phyloP scores from a whole-genome alignment of 2,888 invertebrate species.

The Drosophila lacicola region DNA sequence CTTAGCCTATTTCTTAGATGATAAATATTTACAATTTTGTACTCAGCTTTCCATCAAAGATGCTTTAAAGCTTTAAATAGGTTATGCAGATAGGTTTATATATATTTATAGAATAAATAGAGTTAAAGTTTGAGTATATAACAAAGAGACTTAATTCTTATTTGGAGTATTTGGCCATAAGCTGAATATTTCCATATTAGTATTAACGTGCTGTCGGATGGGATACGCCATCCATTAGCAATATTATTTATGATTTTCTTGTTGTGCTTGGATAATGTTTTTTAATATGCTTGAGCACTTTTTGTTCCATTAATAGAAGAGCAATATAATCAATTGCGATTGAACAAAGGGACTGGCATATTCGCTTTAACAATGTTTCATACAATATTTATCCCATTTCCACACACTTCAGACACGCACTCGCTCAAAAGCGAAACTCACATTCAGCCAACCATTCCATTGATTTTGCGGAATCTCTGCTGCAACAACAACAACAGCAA shows the following conservation, averaged over 20 bases:
- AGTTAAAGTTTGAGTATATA: too few species aligned
- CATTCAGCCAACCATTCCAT: conserved; percentile 41
- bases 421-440: conserved; percentile 8
- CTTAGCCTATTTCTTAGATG: too few species aligned
- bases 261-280: background rate
- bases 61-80: too few species aligned
- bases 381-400: background rate
- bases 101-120: too few species aligned
- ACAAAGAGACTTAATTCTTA: too few species aligned
- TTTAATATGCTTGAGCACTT: background rate
- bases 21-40: too few species aligned
- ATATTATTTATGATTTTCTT: background rate
- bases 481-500: conserved; percentile 13
- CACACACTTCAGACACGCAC: conserved; percentile 15
- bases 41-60: too few species aligned
- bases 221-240: background rate
- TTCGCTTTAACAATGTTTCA: conserved; percentile 3
- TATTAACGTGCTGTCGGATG: background rate
- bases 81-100: too few species aligned
- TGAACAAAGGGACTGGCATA: background rate
- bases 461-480: conserved; percentile 55
- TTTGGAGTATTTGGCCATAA: too few species aligned
- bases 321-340: background rate
- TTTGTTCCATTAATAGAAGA: background rate
- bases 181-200: too few species aligned